Evolutionary conservation across 2,797 vertebrate species (phyloP), one percentile per base, ranked within the genome.

Genomic region (Hippocampus kuda): DNA sequence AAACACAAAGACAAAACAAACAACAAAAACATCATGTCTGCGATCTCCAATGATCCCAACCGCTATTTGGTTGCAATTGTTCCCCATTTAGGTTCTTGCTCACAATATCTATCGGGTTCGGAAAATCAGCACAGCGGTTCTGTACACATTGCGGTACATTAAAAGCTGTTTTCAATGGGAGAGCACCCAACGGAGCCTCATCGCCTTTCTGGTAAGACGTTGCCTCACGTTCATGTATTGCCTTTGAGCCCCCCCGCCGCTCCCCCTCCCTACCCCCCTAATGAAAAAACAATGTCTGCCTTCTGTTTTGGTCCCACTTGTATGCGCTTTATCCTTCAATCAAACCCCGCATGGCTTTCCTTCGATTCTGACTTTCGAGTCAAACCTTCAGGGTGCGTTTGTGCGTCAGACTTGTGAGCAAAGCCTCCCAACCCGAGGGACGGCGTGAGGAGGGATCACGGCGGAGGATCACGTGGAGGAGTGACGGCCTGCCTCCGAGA

Each of bases 101-200:
- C 92, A 91, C 83, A 96, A 98, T 86, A 93, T 97, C 87, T 93
- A 92, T 86, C 93, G 97, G 2, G 95, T 99, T 84, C 93, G 94
- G 86, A 95, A 93, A 91, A 94, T 98, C 90, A 95, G 93, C 80
- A 91, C 93, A 88, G 93, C 94, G 68, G 86, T 99, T 85, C 94
- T 97, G 91, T 94, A 93, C 85, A 94, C 93, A 70, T 88, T 96
- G 81, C 95, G 93, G 79, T 98, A 98, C 89, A 93, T 99, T 86
- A 94, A 92, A 82, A 98, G 97, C 93, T 99, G 97, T 86, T 98
- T 97, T 90, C 93, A 94, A 79, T 99, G 97, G 97, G 95, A 99
- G 84, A 98, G 92, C 87, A 92, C 87, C 0, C 83, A 89, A 71
- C 92, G 93, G 82, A 99, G 97, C 80, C 70, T 95, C 86, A 80